Evolutionary conservation across 1,140 invertebrate species (phyloP).

Genomic region (Melanaphis sacchari): DNA sequence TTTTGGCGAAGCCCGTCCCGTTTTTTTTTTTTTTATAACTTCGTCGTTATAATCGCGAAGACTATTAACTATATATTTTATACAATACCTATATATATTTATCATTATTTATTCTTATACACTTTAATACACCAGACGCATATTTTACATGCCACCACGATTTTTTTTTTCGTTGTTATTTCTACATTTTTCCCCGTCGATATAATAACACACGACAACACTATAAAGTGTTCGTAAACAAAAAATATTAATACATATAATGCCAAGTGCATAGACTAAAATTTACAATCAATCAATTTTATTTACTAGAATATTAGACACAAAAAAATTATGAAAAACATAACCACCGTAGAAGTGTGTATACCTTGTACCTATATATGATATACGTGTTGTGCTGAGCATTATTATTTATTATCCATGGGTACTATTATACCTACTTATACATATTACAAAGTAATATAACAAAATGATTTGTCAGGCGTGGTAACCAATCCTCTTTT

Average conservation of each 20-base stretch:
- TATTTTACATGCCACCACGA: background rate
- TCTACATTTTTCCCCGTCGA: background rate
- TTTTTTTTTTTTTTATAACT: constrained; percentile 11
- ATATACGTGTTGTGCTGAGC: background rate
- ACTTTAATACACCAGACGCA: background rate
- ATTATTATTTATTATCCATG: background rate
- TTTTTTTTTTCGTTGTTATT: background rate
- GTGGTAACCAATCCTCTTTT: too few species aligned
- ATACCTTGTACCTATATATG: too few species aligned
- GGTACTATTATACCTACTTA: background rate
- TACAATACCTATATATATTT: background rate
- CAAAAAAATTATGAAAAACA: background rate
- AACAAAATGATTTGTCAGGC: too few species aligned
- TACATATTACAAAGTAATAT: background rate
- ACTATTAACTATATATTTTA: background rate
- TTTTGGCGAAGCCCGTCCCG: background rate
- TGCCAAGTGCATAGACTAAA: background rate
- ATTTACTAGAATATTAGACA: background rate
- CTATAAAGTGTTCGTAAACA: background rate
- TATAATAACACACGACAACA: background rate
- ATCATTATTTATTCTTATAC: background rate
- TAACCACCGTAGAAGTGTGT: background rate
- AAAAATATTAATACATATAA: background rate
- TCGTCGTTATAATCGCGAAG: background rate
- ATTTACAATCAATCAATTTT: constrained; percentile 3